Evolutionary conservation across 2,888 invertebrate genomes (phyloP).

Genomic region (Aphrophora alni): DNA sequence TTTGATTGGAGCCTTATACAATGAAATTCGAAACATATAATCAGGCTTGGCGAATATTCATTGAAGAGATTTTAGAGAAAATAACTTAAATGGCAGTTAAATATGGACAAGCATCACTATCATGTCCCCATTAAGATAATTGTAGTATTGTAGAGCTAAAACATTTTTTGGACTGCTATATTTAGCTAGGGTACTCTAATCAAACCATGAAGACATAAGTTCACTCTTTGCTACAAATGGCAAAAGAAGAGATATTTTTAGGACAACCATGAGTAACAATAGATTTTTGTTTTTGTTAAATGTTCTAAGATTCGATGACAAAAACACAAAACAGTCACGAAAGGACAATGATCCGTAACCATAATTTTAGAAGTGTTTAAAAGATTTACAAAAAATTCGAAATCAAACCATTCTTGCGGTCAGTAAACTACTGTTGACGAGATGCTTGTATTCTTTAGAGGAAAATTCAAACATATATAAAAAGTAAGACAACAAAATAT

Average conservation of each 20-base stretch:
- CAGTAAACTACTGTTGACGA: slow-evolving; percentile 21
- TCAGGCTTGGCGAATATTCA: background rate
- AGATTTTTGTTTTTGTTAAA: slow-evolving; percentile 11
- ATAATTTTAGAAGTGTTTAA: background rate
- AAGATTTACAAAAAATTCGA: slow-evolving; percentile 9
- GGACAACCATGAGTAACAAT: background rate
- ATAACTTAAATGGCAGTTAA: background rate
- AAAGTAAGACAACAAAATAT: slow-evolving; percentile 18
- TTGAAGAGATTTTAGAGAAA: slow-evolving; percentile 8
- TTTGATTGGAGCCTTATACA: background rate
- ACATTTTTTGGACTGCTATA: slow-evolving; percentile 13
- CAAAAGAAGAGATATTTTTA: background rate
- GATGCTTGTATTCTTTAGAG: slow-evolving; percentile 12
- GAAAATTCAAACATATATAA: slow-evolving; percentile 13
- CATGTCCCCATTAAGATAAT: background rate
- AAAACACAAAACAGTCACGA: background rate
- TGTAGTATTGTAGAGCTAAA: background rate
- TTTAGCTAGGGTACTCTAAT: slow-evolving; percentile 14
- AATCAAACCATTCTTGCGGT: slow-evolving; percentile 4
- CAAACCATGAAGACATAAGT: background rate
- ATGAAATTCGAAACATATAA: background rate
- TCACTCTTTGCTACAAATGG: background rate
- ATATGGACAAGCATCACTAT: background rate
- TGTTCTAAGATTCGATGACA: background rate
- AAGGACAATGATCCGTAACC: background rate